phyloP scores from a whole-genome alignment of 2,113 vertebrate genomes.

The Gymnocephalus cernua region DNA sequence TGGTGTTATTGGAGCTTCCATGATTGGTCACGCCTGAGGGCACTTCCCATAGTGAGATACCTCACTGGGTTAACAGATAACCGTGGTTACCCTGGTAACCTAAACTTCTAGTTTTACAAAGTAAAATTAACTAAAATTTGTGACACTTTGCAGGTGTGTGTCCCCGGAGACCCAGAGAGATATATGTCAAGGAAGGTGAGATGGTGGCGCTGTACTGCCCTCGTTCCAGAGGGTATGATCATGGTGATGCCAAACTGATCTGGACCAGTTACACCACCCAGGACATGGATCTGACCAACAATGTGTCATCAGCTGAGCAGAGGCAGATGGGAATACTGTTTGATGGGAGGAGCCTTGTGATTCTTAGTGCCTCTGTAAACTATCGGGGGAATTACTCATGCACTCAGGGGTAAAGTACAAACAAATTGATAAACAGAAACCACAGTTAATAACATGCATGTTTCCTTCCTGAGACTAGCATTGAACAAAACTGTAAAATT shows the following conservation, averaged over 20 bases:
- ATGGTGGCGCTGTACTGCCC: slow-evolving; percentile 58
- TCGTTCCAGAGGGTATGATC: accelerated
- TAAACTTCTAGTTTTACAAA: no score
- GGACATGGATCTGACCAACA: slow-evolving; percentile 17
- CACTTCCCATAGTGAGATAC: background rate
- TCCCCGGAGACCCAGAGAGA: background rate
- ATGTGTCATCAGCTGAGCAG: slow-evolving; percentile 41
- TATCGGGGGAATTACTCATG: slow-evolving; percentile 72
- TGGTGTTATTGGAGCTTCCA: background rate
- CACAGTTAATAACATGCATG: background rate
- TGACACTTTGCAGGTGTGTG: slow-evolving; percentile 28
- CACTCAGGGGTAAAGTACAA: slow-evolving; percentile 51
- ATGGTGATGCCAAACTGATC: background rate
- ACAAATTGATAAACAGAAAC: background rate
- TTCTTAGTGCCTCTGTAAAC: slow-evolving; percentile 45
- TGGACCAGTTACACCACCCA: slow-evolving; percentile 49
- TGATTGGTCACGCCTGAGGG: background rate
- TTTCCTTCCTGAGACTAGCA: background rate
- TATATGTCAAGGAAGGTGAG: slow-evolving; percentile 40
- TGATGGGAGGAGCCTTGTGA: slow-evolving; percentile 27
- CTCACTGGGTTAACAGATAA: no score
- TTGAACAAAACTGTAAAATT: background rate
- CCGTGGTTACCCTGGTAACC: no score
- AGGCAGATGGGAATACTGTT: slow-evolving; percentile 26
- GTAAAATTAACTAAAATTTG: background rate